Conservation (phyloP, 1,140 invertebrate species). For the Wiebesia pumilae region DNA sequence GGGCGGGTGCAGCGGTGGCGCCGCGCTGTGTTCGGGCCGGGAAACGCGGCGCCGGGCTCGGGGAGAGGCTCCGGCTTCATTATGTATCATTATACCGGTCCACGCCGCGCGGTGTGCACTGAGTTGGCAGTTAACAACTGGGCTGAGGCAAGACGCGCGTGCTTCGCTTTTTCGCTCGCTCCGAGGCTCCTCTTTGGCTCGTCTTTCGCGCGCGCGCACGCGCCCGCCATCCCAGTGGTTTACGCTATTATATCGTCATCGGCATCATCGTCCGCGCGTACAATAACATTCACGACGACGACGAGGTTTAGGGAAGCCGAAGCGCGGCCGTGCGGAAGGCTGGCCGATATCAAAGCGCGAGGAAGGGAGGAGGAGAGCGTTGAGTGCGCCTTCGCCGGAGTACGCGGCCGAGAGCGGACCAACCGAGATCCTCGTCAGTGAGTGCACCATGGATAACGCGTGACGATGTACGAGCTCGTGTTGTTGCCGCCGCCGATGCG, state of each 20-base stretch:
- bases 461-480: not conserved
- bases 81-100: constrained; percentile 77
- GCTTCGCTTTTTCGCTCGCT: constrained; percentile 57
- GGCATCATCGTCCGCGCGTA: not conserved
- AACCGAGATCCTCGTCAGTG: not conserved
- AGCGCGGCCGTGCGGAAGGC: not conserved
- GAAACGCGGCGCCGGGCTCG: constrained; percentile 63
- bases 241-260: not conserved
- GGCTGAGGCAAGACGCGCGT: constrained; percentile 68
- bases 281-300: too few relatives aligned
- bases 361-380: too few relatives aligned
- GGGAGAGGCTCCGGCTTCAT: constrained; percentile 75
- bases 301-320: not conserved
- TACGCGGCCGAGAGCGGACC: not conserved
- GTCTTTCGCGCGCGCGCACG: not conserved
- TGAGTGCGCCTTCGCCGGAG: not conserved
- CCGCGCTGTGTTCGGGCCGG: constrained; percentile 60
- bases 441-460: constrained; percentile 9
- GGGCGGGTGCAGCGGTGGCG: constrained; percentile 62
- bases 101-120: constrained; percentile 75
- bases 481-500: not conserved
- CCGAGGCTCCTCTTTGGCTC: constrained; percentile 32
- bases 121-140: constrained; percentile 58
- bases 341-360: too few relatives aligned
- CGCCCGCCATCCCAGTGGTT: not conserved